Percentiles rank a stretch among this genome's conserved stretches.
These are phyloP conservation scores for Takifugu rubripes DNA, from an alignment of 2,797 vertebrate species.

Conservation along the genomic window DNA sequence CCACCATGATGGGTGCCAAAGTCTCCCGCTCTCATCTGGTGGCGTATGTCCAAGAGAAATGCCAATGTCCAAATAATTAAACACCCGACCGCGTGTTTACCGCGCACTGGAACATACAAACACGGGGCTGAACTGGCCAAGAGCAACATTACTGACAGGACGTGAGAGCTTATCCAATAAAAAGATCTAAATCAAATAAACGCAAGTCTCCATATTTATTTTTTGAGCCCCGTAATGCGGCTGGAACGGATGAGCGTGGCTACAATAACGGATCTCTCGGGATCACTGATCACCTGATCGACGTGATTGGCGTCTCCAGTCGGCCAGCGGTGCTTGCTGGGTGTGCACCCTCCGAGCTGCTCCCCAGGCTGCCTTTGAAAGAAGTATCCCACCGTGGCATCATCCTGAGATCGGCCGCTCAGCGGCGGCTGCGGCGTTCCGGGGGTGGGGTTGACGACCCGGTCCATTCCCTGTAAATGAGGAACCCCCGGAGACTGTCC, in stretches of 20 bases:
- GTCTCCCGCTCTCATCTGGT: too few species aligned
- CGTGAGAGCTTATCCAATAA: too few species aligned
- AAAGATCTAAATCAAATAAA: neutral
- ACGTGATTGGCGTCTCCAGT: conserved; percentile 68
- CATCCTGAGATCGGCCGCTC: conserved; percentile 74
- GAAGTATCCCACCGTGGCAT: conserved; percentile 75
- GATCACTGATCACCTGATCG: conserved; percentile 53
- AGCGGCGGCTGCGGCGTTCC: conserved; percentile 68
- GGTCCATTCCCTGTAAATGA: conserved; percentile 71
- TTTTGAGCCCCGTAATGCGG: neutral
- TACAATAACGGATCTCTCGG: neutral
- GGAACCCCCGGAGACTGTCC: conserved; percentile 61
- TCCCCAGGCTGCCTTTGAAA: conserved; percentile 79
- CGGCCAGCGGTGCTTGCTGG: conserved; percentile 73
- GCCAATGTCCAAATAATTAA: too few species aligned
- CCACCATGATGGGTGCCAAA: too few species aligned
- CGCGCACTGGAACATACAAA: too few species aligned
- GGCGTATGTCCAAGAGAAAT: too few species aligned
- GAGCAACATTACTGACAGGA: too few species aligned
- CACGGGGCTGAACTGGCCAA: too few species aligned
- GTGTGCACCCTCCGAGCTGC: conserved; percentile 68
- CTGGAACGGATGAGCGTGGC: neutral
- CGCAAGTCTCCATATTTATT: too few species aligned
- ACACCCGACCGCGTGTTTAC: too few species aligned
- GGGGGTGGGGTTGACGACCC: conserved; percentile 58